These are phyloP conservation scores for Clusia tigrina DNA, from an alignment of 2,888 invertebrate species.

Conservation along the genomic window DNA sequence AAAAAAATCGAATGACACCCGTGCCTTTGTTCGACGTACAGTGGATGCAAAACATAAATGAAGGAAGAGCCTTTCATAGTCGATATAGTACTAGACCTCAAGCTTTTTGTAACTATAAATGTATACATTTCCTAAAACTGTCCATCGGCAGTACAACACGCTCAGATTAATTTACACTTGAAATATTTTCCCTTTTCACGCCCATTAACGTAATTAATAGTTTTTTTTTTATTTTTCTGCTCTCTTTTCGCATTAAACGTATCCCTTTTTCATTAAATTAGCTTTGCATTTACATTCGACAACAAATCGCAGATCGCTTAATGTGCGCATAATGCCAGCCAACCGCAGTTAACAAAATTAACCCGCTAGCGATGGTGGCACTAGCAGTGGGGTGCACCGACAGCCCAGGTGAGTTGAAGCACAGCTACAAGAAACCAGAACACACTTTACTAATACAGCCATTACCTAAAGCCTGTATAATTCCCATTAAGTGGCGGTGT, in stretches of 20 bases:
- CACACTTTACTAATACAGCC: not conserved
- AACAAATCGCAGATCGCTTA: slow-evolving; percentile 9
- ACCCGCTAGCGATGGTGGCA: not conserved
- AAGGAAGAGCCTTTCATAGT: no score
- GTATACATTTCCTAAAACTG: no score
- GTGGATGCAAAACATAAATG: no score
- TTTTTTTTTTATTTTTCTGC: slow-evolving; percentile 31
- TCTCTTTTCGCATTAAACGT: not conserved
- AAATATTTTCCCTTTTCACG: slow-evolving; percentile 49
- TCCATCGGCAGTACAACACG: no score
- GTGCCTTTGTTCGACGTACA: no score
- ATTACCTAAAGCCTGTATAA: slow-evolving; percentile 4
- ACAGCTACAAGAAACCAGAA: not conserved
- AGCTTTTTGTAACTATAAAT: no score
- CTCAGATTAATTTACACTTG: no score
- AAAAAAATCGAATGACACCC: no score
- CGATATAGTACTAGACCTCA: no score
- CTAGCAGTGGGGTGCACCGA: not conserved
- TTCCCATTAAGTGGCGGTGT: slow-evolving; percentile 18
- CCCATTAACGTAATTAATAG: slow-evolving; percentile 57
- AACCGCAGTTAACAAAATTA: slow-evolving; percentile 8
- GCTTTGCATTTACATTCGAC: slow-evolving; percentile 51
- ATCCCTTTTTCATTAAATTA: slow-evolving; percentile 53
- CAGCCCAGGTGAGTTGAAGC: not conserved
- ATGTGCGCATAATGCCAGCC: not conserved